A percentile compares a stretch with the other conserved stretches of the same genome.
Evolutionary conservation across 2,113 vertebrate species (phyloP).

Genomic region (Thunnus thynnus): DNA sequence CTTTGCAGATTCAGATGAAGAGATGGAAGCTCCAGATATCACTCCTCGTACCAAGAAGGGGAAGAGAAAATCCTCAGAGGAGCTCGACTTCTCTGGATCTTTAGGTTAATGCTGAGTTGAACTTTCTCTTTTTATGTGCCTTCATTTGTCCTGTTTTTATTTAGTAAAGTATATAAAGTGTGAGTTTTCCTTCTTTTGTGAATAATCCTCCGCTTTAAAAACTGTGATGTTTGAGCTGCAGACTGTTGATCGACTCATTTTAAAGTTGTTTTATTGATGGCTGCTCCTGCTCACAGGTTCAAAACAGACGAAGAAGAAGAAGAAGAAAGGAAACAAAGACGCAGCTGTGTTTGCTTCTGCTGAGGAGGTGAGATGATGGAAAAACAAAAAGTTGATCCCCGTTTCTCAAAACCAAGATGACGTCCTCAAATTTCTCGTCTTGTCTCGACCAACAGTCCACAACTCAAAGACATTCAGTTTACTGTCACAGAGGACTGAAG

Average conservation of each 20-base stretch:
- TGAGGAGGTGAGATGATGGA: slow-evolving; percentile 94
- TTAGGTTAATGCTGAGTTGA: slow-evolving; percentile 66
- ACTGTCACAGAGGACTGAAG: no score
- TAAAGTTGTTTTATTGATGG: background rate
- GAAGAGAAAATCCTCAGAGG: slow-evolving; percentile 84
- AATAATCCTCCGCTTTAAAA: background rate
- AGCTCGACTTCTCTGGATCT: slow-evolving; percentile 79
- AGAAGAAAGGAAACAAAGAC: slow-evolving; percentile 83
- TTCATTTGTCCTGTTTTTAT: no score
- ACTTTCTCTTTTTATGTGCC: no score
- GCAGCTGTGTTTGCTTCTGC: slow-evolving; percentile 87
- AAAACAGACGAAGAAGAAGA: slow-evolving; percentile 71
- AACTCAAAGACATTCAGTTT: no score
- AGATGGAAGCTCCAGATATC: slow-evolving; percentile 40
- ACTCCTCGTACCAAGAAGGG: slow-evolving; percentile 63
- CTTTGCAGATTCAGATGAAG: slow-evolving; percentile 56
- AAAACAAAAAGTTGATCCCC: no score
- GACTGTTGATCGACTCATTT: background rate
- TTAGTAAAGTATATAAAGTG: no score
- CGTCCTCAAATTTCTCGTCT: no score
- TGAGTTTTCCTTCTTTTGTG: no score
- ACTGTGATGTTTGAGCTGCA: no score
- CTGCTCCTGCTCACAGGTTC: slow-evolving; percentile 73
- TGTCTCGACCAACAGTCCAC: no score
- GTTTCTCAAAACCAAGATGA: no score